Percentiles rank a stretch among this genome's conserved stretches.
phyloP scores from a whole-genome alignment of 2,888 invertebrate species.

The Leucozona laternaria region DNA sequence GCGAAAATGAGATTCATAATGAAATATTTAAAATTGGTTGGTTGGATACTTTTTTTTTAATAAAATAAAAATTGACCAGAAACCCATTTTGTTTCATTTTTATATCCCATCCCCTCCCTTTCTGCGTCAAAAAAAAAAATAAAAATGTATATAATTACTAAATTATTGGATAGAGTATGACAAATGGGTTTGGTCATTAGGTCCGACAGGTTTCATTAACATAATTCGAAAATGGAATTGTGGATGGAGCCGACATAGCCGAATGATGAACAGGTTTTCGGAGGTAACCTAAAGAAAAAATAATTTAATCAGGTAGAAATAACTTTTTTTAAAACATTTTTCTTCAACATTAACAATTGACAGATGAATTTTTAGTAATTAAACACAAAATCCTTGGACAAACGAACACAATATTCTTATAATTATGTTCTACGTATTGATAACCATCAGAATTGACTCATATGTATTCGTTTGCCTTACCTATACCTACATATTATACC shows the following conservation, averaged over 20 bases:
- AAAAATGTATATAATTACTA: slow-evolving; percentile 61
- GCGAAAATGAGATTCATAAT: slow-evolving; percentile 1
- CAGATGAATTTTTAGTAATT: slow-evolving; percentile 56
- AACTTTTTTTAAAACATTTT: slow-evolving; percentile 47
- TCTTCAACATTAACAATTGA: slow-evolving; percentile 45
- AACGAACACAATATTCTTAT: neutral
- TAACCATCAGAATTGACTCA: neutral
- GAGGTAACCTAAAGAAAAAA: slow-evolving; percentile 14
- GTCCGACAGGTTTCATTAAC: slow-evolving; percentile 73
- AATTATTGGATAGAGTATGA: slow-evolving; percentile 75
- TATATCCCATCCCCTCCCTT: slow-evolving; percentile 8
- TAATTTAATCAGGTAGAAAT: slow-evolving; percentile 48
- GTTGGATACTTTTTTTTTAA: neutral
- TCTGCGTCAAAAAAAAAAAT: neutral
- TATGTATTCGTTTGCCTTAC: too few species aligned
- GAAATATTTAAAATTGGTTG: neutral
- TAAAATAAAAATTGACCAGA: neutral
- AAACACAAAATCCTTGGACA: slow-evolving; percentile 48
- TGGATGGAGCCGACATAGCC: slow-evolving; percentile 30
- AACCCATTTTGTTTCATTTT: slow-evolving; percentile 68
- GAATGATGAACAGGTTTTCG: slow-evolving; percentile 62
- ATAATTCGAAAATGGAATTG: slow-evolving; percentile 72
- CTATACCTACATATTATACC: too few species aligned
- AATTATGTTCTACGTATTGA: neutral
- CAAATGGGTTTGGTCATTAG: slow-evolving; percentile 75